Evolutionary conservation across 2,113 vertebrate genomes (phyloP).

Genomic region (Sminthopsis crassicaudata): DNA sequence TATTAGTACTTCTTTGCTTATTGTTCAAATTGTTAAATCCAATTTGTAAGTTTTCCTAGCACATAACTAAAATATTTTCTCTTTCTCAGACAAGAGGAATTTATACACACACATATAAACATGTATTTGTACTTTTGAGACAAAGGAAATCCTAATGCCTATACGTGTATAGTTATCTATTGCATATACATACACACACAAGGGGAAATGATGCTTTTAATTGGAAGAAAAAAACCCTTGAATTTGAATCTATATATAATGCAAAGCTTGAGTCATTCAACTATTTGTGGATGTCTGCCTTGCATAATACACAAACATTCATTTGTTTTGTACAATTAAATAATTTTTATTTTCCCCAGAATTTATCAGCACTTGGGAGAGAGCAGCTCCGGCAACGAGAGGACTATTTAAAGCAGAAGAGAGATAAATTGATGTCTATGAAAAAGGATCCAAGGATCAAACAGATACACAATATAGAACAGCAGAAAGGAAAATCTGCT

Average conservation of each 20-base stretch:
- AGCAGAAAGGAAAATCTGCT: slow-evolving; percentile 74
- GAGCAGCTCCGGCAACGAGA: slow-evolving; percentile 93
- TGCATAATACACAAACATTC: background rate
- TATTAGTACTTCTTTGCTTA: background rate
- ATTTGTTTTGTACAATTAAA: background rate
- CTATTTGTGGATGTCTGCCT: background rate
- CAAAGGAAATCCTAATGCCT: background rate
- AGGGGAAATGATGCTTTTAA: background rate
- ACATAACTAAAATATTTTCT: background rate
- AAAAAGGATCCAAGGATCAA: slow-evolving; percentile 89
- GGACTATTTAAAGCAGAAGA: slow-evolving; percentile 93
- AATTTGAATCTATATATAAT: background rate
- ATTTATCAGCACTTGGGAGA: slow-evolving; percentile 87
- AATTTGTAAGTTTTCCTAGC: background rate
- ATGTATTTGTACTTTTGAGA: background rate
- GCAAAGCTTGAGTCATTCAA: slow-evolving; percentile 14
- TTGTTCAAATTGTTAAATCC: background rate
- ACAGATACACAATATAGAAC: slow-evolving; percentile 60
- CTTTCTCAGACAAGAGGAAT: background rate
- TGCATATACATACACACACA: background rate
- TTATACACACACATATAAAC: background rate
- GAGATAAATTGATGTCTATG: slow-evolving; percentile 92
- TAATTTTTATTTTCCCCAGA: slow-evolving; percentile 80
- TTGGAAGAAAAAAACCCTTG: background rate
- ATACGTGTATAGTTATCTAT: background rate